A percentile compares a stretch with the other conserved stretches of the same genome.
These are phyloP conservation scores for Plumapathes pennacea DNA, from an alignment of 92 coral and sea anemone genomes.

Conservation along the genomic window DNA sequence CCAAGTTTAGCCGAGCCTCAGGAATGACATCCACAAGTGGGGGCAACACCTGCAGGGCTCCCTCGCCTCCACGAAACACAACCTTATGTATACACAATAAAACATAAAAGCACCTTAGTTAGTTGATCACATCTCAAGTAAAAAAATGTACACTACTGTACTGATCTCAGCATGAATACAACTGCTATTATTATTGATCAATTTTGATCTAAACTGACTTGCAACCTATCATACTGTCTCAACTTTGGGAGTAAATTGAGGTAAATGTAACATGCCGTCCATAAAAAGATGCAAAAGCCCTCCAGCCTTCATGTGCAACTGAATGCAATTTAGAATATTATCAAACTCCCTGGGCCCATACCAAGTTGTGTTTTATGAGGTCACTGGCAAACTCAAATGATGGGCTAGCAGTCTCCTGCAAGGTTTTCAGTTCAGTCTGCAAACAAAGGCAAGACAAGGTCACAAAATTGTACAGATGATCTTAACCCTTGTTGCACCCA, in stretches of 20 bases:
- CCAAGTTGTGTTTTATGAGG: slow-evolving; percentile 95
- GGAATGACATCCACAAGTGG: slow-evolving; percentile 98
- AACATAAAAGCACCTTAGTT: not conserved
- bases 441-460: not conserved
- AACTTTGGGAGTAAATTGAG: too few species aligned
- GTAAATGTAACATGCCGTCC: too few species aligned
- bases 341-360: slow-evolving; percentile 8
- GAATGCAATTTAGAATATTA: not conserved
- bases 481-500: too few species aligned
- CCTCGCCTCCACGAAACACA: slow-evolving; percentile 98
- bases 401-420: slow-evolving; percentile 97
- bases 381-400: slow-evolving; percentile 95
- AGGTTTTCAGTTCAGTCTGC: slow-evolving; percentile 88
- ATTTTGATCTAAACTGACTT: too few species aligned
- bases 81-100: slow-evolving; percentile 41
- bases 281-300: too few species aligned
- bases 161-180: too few species aligned
- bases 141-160: too few species aligned
- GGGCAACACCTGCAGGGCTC: slow-evolving; percentile 95
- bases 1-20: slow-evolving; percentile 97
- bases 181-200: too few species aligned
- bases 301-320: too few species aligned
- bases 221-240: too few species aligned
- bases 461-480: not conserved
- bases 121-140: too few species aligned